Conservation (phyloP, 2,113 vertebrate genomes). For the Solenodon paradoxus region DNA sequence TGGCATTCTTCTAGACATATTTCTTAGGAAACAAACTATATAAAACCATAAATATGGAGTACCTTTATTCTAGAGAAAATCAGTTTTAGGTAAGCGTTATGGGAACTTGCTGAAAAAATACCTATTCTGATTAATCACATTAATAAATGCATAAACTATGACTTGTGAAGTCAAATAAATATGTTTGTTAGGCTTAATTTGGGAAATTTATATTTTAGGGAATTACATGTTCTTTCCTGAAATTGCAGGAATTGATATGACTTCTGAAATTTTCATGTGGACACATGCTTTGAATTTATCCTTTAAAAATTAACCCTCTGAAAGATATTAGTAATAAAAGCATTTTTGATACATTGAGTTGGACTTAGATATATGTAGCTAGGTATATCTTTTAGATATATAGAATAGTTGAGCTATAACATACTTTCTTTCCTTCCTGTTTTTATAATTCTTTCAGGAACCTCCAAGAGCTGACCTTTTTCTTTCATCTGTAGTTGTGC, state of each 20-base stretch:
- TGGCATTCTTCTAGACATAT: background rate
- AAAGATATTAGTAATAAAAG: too few species aligned
- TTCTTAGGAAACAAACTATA: background rate
- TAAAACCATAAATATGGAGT: background rate
- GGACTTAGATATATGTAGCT: too few species aligned
- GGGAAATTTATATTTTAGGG: background rate
- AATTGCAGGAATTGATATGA: background rate
- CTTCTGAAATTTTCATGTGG: background rate
- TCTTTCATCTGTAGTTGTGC: background rate
- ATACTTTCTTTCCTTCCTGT: background rate
- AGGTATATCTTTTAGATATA: too few species aligned
- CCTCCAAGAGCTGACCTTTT: background rate
- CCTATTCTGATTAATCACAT: background rate
- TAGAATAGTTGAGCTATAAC: too few species aligned
- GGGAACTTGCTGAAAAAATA: background rate
- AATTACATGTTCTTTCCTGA: background rate
- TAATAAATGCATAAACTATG: background rate
- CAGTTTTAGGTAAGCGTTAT: background rate
- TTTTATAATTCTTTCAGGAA: background rate
- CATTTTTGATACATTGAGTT: too few species aligned
- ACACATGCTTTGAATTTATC: background rate
- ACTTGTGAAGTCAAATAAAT: constrained; percentile 14
- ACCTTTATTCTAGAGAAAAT: constrained; percentile 15
- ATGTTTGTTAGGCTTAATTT: background rate
- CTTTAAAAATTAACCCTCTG: background rate